A percentile compares a stretch with the other conserved stretches of the same genome.
phyloP scores from a whole-genome alignment of 2,797 vertebrate genomes.

The Trichosurus vulpecula region DNA sequence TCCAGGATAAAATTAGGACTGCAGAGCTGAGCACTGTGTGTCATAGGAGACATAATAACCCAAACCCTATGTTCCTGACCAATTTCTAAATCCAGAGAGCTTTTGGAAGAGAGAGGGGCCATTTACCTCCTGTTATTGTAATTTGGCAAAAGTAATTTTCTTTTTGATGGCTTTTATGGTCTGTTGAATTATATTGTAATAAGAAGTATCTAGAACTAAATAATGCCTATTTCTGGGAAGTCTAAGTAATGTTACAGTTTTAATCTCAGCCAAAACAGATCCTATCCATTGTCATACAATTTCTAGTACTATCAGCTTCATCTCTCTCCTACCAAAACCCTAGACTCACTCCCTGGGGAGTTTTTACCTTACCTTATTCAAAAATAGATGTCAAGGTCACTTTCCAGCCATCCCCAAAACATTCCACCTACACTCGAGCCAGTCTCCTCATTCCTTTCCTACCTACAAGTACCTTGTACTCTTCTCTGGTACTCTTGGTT shows the following conservation, averaged over 20 bases:
- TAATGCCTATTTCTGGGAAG: constrained; percentile 40
- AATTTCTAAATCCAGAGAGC: constrained; percentile 67
- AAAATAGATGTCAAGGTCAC: not conserved
- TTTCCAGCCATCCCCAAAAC: not conserved
- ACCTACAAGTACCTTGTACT: not conserved
- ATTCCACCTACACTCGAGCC: not conserved
- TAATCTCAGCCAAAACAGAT: not conserved
- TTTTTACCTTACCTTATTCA: not conserved
- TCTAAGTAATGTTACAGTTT: constrained; percentile 13
- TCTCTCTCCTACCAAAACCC: not conserved
- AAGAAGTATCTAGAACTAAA: constrained; percentile 57
- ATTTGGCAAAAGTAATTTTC: constrained; percentile 66
- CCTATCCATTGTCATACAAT: not conserved
- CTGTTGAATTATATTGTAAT: constrained; percentile 35
- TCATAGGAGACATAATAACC: constrained; percentile 66
- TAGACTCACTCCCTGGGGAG: not conserved
- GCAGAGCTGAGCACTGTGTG: constrained; percentile 49
- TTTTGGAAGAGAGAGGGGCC: constrained; percentile 53
- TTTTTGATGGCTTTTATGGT: constrained; percentile 53
- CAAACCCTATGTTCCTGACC: constrained; percentile 63
- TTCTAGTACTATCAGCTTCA: not conserved
- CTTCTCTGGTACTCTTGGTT: not conserved
- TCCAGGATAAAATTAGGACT: constrained; percentile 72
- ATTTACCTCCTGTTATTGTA: constrained; percentile 74
- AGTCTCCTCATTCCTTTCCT: not conserved